Conservation (phyloP, 23 tunicate genomes). For the Clavelina lepadiformis region DNA sequence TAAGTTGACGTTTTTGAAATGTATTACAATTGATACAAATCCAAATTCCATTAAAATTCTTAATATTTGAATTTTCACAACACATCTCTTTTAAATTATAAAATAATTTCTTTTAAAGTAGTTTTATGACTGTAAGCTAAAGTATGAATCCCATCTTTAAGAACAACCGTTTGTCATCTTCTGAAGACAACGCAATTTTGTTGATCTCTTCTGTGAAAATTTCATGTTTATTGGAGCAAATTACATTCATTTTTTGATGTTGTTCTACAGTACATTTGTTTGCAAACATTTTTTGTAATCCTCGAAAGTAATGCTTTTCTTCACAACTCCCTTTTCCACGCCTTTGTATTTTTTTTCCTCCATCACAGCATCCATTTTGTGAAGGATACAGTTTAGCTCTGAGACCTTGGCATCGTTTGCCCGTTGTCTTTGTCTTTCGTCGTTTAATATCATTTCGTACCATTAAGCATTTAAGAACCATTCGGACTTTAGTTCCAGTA, state of each 20-base stretch:
- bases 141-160: background rate
- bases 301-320: background rate
- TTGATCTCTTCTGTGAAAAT: background rate
- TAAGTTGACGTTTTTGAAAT: too few relatives aligned
- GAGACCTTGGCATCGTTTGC: background rate
- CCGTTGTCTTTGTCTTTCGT: background rate
- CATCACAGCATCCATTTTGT: background rate
- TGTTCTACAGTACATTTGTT: background rate
- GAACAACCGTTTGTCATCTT: background rate
- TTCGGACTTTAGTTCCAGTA: too few relatives aligned
- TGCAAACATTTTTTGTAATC: background rate
- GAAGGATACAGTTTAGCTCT: background rate
- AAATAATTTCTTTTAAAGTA: too few relatives aligned
- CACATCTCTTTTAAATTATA: too few relatives aligned
- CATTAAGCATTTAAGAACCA: too few relatives aligned
- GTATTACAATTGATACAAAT: too few relatives aligned
- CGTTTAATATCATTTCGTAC: background rate
- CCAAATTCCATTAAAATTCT: too few relatives aligned
- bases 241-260: background rate
- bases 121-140: too few relatives aligned
- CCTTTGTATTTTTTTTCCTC: background rate
- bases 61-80: too few relatives aligned
- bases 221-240: slow-evolving; percentile 1
- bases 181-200: background rate
- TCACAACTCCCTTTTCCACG: background rate